These are phyloP conservation scores for Xylota segnis DNA, from an alignment of 2,888 invertebrate genomes.

Conservation along the genomic window DNA sequence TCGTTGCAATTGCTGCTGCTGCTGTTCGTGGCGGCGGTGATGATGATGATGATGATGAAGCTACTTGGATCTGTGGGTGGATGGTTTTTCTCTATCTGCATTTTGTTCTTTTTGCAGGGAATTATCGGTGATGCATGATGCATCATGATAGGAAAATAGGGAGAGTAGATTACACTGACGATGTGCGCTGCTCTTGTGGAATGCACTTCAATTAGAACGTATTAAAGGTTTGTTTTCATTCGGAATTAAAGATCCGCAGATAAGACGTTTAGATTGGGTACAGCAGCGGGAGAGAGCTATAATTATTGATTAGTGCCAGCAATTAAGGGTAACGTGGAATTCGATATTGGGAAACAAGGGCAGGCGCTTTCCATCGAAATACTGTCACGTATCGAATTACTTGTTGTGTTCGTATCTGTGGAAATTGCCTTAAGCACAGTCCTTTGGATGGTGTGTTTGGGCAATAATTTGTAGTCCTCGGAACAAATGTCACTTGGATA, in stretches of 20 bases:
- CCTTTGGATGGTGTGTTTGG: not conserved
- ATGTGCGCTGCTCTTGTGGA: not conserved
- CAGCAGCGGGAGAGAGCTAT: not conserved
- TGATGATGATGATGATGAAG: slow-evolving; percentile 15
- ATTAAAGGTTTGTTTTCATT: slow-evolving; percentile 23
- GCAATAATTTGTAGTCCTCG: not conserved
- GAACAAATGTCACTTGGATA: not conserved
- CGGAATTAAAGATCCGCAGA: slow-evolving; percentile 33
- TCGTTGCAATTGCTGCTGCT: not conserved
- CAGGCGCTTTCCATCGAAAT: not conserved
- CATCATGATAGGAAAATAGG: slow-evolving; percentile 33
- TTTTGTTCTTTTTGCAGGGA: slow-evolving; percentile 19
- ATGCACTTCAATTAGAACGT: slow-evolving; percentile 28
- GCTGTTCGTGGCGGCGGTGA: no score
- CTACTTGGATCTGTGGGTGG: slow-evolving; percentile 40
- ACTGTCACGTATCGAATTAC: slow-evolving; percentile 27
- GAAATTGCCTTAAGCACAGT: not conserved
- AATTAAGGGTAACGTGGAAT: slow-evolving; percentile 19
- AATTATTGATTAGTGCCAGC: slow-evolving; percentile 34
- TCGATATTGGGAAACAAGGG: not conserved
- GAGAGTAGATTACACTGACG: slow-evolving; percentile 5
- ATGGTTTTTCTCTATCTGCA: slow-evolving; percentile 9
- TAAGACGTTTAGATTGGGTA: not conserved
- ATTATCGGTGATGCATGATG: slow-evolving; percentile 46
- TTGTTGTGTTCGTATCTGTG: not conserved